phyloP scores from a whole-genome alignment of 2,888 invertebrate genomes.

The Torymus aiolomorphi region DNA sequence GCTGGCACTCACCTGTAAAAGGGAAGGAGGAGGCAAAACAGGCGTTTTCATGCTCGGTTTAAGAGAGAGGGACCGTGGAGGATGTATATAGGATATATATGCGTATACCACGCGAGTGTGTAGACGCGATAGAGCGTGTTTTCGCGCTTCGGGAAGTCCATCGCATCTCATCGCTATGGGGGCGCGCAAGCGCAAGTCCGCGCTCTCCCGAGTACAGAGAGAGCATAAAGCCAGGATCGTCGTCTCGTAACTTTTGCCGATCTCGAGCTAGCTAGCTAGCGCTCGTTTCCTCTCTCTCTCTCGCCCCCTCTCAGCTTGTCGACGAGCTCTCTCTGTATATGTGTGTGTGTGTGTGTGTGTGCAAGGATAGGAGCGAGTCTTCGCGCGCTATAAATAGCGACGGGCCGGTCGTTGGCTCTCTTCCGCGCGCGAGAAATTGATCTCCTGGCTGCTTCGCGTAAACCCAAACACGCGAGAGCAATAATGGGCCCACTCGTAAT shows the following conservation, averaged over 20 bases:
- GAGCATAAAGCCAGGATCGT: constrained; percentile 3
- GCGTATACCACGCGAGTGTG: not conserved
- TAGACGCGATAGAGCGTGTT: constrained; percentile 40
- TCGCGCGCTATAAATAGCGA: constrained; percentile 37
- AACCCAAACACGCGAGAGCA: constrained; percentile 7
- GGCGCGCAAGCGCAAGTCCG: not conserved
- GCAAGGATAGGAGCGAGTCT: constrained; percentile 2
- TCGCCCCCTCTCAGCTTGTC: not conserved
- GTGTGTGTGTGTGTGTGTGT: no score
- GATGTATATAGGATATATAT: no score
- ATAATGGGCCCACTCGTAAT: constrained; percentile 11
- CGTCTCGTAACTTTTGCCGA: constrained; percentile 17
- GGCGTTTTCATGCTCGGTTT: constrained; percentile 56
- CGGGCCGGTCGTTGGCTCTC: constrained; percentile 42
- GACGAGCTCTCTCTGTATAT: no score
- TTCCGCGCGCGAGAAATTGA: constrained; percentile 27
- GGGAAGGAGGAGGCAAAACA: constrained; percentile 23
- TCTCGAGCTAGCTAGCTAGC: no score
- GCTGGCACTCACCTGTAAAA: constrained; percentile 25
- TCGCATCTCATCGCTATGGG: constrained; percentile 24
- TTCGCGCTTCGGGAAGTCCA: constrained; percentile 47
- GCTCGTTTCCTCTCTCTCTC: not conserved
- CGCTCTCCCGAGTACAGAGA: not conserved
- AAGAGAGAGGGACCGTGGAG: not conserved
- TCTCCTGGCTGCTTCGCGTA: constrained; percentile 6